Conservation (phyloP, 2,888 invertebrate genomes). For the Andrena flavipes region DNA sequence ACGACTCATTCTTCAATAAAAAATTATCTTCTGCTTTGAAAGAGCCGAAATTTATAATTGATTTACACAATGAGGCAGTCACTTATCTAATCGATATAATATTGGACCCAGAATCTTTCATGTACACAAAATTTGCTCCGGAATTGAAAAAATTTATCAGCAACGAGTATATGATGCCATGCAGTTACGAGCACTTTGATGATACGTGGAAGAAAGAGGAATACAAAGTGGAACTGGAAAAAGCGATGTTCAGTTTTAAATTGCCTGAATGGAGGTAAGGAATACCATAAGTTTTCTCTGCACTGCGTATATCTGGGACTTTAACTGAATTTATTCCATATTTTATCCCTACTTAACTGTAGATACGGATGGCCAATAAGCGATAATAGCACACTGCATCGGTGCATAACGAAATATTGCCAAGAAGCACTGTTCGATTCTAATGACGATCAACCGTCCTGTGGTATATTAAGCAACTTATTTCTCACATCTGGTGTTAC, state of each 20-base stretch:
- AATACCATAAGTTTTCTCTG: not conserved
- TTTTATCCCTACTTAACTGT: no score
- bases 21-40: slow-evolving; percentile 83
- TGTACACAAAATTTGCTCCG: slow-evolving; percentile 88
- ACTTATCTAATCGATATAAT: slow-evolving; percentile 87
- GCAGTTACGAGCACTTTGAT: slow-evolving; percentile 89
- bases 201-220: slow-evolving; percentile 86
- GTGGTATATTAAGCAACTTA: slow-evolving; percentile 75
- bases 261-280: slow-evolving; percentile 86
- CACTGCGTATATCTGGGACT: not conserved
- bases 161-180: slow-evolving; percentile 86
- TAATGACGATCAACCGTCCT: slow-evolving; percentile 66
- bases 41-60: slow-evolving; percentile 87
- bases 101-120: slow-evolving; percentile 87
- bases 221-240: slow-evolving; percentile 86
- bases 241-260: slow-evolving; percentile 86
- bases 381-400: slow-evolving; percentile 72
- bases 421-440: slow-evolving; percentile 69
- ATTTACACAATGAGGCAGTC: slow-evolving; percentile 89
- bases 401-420: slow-evolving; percentile 75
- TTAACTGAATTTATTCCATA: slow-evolving; percentile 5
- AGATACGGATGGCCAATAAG: slow-evolving; percentile 80
- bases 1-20: slow-evolving; percentile 75
- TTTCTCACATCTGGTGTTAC: slow-evolving; percentile 69
- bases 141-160: slow-evolving; percentile 87